Percentiles rank a stretch among this genome's conserved stretches.
Conservation (phyloP, 2,888 invertebrate species). For the Drosophila monieri region DNA sequence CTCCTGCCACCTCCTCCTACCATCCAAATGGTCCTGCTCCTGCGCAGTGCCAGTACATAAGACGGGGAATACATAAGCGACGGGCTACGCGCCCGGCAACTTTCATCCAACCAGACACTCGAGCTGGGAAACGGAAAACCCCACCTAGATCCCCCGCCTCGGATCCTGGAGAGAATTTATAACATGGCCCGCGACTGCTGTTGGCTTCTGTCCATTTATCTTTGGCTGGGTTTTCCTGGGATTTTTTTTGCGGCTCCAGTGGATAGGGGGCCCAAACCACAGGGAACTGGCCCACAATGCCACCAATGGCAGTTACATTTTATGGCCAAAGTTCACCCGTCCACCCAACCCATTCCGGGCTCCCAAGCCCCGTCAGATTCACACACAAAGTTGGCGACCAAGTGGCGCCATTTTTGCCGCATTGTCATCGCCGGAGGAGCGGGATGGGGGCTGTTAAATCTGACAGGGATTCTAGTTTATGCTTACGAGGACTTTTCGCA, state of each 20-base stretch:
- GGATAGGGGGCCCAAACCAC: slow-evolving; percentile 39
- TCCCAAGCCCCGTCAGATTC: not conserved
- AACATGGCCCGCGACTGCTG: slow-evolving; percentile 64
- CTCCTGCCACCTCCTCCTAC: not conserved
- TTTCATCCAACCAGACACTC: slow-evolving; percentile 56
- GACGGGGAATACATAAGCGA: slow-evolving; percentile 50
- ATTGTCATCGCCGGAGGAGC: slow-evolving; percentile 54
- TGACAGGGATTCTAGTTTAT: slow-evolving; percentile 39
- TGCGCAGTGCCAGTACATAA: slow-evolving; percentile 73
- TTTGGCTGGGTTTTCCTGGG: slow-evolving; percentile 50
- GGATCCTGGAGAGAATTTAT: slow-evolving; percentile 57
- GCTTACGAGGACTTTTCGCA: slow-evolving; percentile 32
- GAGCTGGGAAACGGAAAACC: slow-evolving; percentile 6
- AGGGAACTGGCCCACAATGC: slow-evolving; percentile 54
- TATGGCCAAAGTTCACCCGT: slow-evolving; percentile 78
- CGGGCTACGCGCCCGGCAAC: slow-evolving; percentile 38
- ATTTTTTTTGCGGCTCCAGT: slow-evolving; percentile 38
- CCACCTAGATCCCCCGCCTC: slow-evolving; percentile 16
- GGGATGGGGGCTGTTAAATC: slow-evolving; percentile 5
- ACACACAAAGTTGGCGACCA: slow-evolving; percentile 64
- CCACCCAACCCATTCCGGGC: slow-evolving; percentile 26
- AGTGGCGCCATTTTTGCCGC: slow-evolving; percentile 83
- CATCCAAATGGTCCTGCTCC: slow-evolving; percentile 56
- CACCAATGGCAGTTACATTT: slow-evolving; percentile 79
- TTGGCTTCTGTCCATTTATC: slow-evolving; percentile 81